phyloP scores from a whole-genome alignment of 2,888 invertebrate genomes.

The Temnothorax rugatulus region DNA sequence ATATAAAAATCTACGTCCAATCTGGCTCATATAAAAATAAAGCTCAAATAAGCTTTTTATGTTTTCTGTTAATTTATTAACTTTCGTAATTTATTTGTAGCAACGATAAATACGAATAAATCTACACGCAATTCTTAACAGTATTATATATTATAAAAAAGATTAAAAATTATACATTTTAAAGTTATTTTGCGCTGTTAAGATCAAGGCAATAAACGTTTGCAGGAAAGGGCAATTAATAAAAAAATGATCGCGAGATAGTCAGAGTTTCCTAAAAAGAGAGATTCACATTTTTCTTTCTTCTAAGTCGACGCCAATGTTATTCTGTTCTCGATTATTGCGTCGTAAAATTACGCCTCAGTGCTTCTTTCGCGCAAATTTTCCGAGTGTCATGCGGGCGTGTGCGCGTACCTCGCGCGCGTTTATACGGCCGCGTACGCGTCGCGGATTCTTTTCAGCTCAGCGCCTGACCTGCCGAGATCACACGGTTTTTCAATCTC shows the following conservation, averaged over 20 bases:
- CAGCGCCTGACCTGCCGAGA: neutral
- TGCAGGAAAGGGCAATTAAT: neutral
- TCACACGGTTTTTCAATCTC: conserved; percentile 29
- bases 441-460: neutral
- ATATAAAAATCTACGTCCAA: neutral
- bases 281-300: neutral
- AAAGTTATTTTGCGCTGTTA: neutral
- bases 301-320: neutral
- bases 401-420: neutral
- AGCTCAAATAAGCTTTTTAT: neutral
- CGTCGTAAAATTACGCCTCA: conserved; percentile 30
- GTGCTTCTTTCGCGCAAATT: conserved; percentile 13
- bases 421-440: neutral
- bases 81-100: neutral
- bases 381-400: neutral
- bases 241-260: neutral
- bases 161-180: no score
- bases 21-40: neutral
- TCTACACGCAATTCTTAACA: neutral
- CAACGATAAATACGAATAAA: neutral
- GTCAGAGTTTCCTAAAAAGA: neutral
- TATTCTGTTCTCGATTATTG: neutral
- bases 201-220: neutral
- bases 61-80: neutral
- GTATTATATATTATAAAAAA: neutral